Evolutionary conservation across 2,888 invertebrate genomes (phyloP).

Genomic region (Sipha maydis): DNA sequence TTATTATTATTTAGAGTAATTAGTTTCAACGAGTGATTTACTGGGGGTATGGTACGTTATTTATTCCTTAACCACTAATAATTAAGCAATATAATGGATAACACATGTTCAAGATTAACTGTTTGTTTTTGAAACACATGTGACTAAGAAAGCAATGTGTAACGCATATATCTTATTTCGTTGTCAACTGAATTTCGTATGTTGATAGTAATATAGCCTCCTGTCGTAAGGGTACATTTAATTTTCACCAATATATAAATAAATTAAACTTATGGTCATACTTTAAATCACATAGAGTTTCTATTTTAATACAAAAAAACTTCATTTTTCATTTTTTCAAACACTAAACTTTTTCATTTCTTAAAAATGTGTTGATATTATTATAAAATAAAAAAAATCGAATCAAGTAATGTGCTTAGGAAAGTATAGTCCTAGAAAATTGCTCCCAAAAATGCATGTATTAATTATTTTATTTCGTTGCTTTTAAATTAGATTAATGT

Average conservation of each 20-base stretch:
- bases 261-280: not conserved
- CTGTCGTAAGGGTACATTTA: not conserved
- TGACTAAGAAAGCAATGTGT: not conserved
- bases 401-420: not conserved
- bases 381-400: not conserved
- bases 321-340: not conserved
- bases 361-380: not conserved
- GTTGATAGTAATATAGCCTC: not conserved
- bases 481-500: too few relatives aligned
- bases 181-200: not conserved
- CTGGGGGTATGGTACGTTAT: not conserved
- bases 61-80: slow-evolving; percentile 14
- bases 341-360: not conserved
- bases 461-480: too few relatives aligned
- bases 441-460: too few relatives aligned
- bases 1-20: not conserved
- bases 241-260: not conserved
- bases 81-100: not conserved
- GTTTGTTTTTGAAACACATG: slow-evolving; percentile 14
- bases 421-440: too few relatives aligned
- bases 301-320: not conserved
- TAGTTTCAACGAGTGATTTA: not conserved
- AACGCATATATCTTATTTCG: slow-evolving; percentile 20
- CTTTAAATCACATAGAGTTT: not conserved
- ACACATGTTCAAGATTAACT: slow-evolving; percentile 10